phyloP scores from a whole-genome alignment of 2,888 invertebrate genomes.

The Caenorhabditis sulstoni region DNA sequence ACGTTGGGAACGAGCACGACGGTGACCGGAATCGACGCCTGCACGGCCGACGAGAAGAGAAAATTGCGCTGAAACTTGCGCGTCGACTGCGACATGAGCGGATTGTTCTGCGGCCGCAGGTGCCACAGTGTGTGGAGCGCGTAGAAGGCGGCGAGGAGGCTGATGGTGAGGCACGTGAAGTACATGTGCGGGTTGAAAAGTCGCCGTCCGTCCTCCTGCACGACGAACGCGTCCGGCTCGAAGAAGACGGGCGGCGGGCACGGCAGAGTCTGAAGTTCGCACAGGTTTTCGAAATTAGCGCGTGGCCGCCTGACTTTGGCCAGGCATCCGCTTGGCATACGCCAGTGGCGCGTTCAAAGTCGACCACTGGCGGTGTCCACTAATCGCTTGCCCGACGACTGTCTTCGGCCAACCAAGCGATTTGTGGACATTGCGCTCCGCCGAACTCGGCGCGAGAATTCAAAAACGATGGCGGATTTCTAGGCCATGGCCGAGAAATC shows the following conservation, averaged over 20 bases:
- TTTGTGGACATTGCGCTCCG: too few species aligned
- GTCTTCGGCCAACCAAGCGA: too few species aligned
- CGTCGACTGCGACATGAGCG: conserved; percentile 35
- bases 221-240: not conserved
- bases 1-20: conserved; percentile 36
- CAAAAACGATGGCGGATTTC: too few species aligned
- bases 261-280: conserved; percentile 17
- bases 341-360: too few species aligned
- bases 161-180: conserved; percentile 10
- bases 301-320: too few species aligned
- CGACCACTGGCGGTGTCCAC: too few species aligned
- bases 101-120: conserved; percentile 28
- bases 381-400: too few species aligned
- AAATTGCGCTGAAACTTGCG: conserved; percentile 38
- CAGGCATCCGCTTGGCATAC: too few species aligned
- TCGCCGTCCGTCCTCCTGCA: conserved; percentile 31
- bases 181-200: conserved; percentile 55
- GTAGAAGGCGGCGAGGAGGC: conserved; percentile 5
- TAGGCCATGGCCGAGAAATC: too few species aligned
- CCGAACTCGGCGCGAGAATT: too few species aligned
- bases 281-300: too few species aligned
- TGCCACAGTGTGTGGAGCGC: conserved; percentile 26
- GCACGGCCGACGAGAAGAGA: conserved; percentile 26
- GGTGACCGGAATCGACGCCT: conserved; percentile 24
- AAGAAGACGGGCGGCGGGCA: conserved; percentile 34